Percentiles rank a stretch among this genome's conserved stretches.
These are phyloP conservation scores for Diplazon laetatorius DNA, from an alignment of 2,888 invertebrate species.

Conservation along the genomic window DNA sequence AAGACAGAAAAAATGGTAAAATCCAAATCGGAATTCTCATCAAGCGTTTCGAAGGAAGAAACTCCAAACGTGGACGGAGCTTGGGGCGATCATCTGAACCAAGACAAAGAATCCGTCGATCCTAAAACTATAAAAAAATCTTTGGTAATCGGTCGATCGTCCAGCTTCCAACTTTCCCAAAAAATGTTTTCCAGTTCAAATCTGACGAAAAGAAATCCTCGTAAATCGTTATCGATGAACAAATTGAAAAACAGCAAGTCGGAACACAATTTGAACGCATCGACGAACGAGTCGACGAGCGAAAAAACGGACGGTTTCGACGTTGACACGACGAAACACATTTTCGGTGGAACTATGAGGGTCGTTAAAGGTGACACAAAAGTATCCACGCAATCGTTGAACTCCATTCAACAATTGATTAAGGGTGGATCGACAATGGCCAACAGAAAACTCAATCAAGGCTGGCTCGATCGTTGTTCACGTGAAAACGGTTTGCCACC, in stretches of 20 bases:
- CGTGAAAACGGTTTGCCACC: slow-evolving; percentile 71
- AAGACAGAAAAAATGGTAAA: slow-evolving; percentile 23
- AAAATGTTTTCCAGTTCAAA: slow-evolving; percentile 88
- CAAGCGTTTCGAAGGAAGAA: slow-evolving; percentile 3
- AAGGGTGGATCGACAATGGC: slow-evolving; percentile 64
- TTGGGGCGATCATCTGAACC: slow-evolving; percentile 84
- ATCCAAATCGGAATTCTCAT: slow-evolving; percentile 10
- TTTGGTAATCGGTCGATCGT: slow-evolving; percentile 66
- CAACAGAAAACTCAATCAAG: slow-evolving; percentile 83
- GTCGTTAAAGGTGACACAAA: slow-evolving; percentile 70
- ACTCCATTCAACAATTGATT: slow-evolving; percentile 77
- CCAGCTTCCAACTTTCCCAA: slow-evolving; percentile 85
- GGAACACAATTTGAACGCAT: slow-evolving; percentile 64
- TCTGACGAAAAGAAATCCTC: slow-evolving; percentile 90
- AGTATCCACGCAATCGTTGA: slow-evolving; percentile 71
- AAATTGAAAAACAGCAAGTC: slow-evolving; percentile 74
- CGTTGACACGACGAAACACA: slow-evolving; percentile 47
- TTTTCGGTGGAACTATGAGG: slow-evolving; percentile 72
- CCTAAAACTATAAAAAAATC: slow-evolving; percentile 67
- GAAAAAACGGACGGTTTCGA: slow-evolving; percentile 58
- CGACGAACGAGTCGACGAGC: background rate
- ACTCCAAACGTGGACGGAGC: slow-evolving; percentile 77
- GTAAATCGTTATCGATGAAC: slow-evolving; percentile 85
- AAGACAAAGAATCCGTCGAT: slow-evolving; percentile 75
- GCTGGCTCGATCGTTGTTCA: slow-evolving; percentile 85